A percentile compares a stretch with the other conserved stretches of the same genome.
Evolutionary conservation across 2,797 vertebrate genomes (phyloP).

Genomic region (Xenentodon cancila): DNA sequence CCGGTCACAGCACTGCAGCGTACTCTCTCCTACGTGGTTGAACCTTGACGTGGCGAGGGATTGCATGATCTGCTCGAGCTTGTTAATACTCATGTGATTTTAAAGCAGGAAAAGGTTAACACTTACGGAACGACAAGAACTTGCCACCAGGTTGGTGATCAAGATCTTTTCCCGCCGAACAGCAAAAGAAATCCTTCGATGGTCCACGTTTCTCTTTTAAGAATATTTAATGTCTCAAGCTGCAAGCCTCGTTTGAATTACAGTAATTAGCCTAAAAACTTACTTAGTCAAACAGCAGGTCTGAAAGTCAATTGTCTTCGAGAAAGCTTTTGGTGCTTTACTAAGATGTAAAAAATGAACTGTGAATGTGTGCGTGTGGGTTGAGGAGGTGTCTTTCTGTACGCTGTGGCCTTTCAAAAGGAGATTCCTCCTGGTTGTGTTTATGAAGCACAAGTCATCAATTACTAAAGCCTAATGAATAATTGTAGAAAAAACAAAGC

Average conservation of each 20-base stretch:
- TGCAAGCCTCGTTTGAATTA: slow-evolving; percentile 58
- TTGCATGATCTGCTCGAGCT: slow-evolving; percentile 51
- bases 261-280: slow-evolving; percentile 26
- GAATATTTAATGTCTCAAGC: slow-evolving; percentile 34
- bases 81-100: slow-evolving; percentile 67
- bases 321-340: slow-evolving; percentile 47
- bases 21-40: slow-evolving; percentile 66
- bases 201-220: slow-evolving; percentile 7
- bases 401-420: slow-evolving; percentile 69
- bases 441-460: slow-evolving; percentile 57
- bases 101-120: slow-evolving; percentile 50
- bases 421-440: slow-evolving; percentile 54
- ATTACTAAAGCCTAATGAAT: slow-evolving; percentile 75
- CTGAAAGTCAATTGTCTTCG: slow-evolving; percentile 42
- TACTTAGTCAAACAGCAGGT: slow-evolving; percentile 10
- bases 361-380: slow-evolving; percentile 18
- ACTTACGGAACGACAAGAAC: slow-evolving; percentile 29
- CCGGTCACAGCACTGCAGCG: slow-evolving; percentile 45
- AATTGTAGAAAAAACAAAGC: slow-evolving; percentile 65
- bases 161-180: slow-evolving; percentile 38
- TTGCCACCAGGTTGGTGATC: slow-evolving; percentile 39
- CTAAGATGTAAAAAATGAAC: slow-evolving; percentile 33
- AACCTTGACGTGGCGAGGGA: slow-evolving; percentile 62
- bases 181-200: slow-evolving; percentile 17
- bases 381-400: slow-evolving; percentile 24